Conservation (phyloP, 2,797 vertebrate genomes). For the Myiotriccus ornatus region DNA sequence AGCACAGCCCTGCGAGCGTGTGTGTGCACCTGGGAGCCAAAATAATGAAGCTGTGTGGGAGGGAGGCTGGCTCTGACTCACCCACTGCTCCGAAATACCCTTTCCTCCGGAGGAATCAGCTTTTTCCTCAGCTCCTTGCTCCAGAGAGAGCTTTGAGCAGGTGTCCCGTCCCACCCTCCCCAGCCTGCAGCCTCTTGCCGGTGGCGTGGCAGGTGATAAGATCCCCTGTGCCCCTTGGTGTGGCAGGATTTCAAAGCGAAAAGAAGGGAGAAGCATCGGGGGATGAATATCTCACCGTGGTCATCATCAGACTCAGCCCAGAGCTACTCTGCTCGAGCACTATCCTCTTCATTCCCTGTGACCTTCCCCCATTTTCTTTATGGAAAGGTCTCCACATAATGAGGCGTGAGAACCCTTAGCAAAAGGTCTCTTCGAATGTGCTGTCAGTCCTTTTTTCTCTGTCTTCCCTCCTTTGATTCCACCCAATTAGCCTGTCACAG, state of each 20-base stretch:
- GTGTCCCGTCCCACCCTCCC: too few species aligned
- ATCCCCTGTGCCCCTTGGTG: fast-evolving
- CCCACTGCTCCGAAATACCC: not conserved
- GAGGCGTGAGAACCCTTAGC: not conserved
- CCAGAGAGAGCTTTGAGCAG: not conserved
- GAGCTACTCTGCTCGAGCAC: not conserved
- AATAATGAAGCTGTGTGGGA: not conserved
- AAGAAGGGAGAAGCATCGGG: not conserved
- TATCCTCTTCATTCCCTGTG: not conserved
- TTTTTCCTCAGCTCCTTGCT: not conserved
- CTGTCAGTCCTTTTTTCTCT: not conserved
- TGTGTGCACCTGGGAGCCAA: not conserved
- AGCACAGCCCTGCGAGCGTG: not conserved
- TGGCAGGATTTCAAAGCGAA: not conserved
- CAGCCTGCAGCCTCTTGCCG: not conserved
- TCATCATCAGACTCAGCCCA: not conserved
- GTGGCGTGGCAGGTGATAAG: not conserved
- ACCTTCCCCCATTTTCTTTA: not conserved
- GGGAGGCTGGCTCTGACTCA: conserved; percentile 14
- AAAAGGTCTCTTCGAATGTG: not conserved
- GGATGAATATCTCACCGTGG: not conserved
- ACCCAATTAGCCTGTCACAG: not conserved
- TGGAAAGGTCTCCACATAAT: not conserved
- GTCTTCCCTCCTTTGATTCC: not conserved
- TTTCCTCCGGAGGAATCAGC: not conserved